Base-by-base conservation (phyloP, 2,113 vertebrate genomes). In the Ciconia maguari region DNA sequence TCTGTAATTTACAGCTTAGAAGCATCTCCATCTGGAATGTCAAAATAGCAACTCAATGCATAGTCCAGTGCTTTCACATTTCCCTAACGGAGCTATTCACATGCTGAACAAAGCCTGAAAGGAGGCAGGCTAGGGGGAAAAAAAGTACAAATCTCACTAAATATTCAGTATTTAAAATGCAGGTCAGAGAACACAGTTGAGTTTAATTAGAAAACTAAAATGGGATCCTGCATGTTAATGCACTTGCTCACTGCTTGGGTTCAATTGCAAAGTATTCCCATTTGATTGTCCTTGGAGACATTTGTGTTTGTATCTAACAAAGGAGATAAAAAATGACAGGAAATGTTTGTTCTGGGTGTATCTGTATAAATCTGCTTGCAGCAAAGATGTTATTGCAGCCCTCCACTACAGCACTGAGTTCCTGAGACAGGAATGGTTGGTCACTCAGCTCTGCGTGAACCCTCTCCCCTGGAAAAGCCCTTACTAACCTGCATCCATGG, bases 311-410 rank as follows among this genome's bases (percentile, higher is more conserved):
- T 64, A 83, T 89, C 78, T 66, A 88, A 97, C 96, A 95, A 94
- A 97, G 87, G n/a, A 89, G 90, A 95, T 83, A 97, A 95, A 97
- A 97, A 96, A 97, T 74, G 93, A 94, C 91, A 96, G 97, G 97
- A 97, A 98, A 97, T 97, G 91, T 98, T 97, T 97, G 91, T 78
- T 97, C 90, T 89, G 96, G 93, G 96, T 96, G 95, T 97, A 96
- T 97, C 96, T 90, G 87, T 91, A 89, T 94, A 94, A 97, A 90
- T 91, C 91, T 95, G 91, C 83, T 89, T 54, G 52, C 91, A 93
- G 84, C 65, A 95, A 87, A 91, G 83, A 90, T 85, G 80, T 96
- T 94, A 94, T 57, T 96, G 94, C 68, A 93, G 91, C 30, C 61
- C 20, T 81, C 46, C 27, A 24, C 69, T 58, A 75, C 27, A 66